phyloP scores from a whole-genome alignment of 2,113 vertebrate genomes.

The Melanostigma gelatinosum region DNA sequence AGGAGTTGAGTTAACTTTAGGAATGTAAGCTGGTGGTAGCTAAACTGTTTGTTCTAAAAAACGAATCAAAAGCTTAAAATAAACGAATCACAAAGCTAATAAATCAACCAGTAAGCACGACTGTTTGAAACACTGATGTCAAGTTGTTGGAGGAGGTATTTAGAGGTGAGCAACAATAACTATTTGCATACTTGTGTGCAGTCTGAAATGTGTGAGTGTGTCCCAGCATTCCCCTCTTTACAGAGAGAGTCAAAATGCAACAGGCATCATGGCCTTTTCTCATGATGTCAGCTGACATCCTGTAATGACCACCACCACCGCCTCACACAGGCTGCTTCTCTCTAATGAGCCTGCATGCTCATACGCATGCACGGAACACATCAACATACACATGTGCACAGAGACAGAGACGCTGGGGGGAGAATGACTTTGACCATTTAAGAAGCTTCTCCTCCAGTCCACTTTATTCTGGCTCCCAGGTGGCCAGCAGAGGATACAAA shows the following conservation, averaged over 20 bases:
- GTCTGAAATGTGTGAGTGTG: background rate
- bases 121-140: background rate
- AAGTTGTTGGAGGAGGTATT: background rate
- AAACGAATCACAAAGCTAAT: background rate
- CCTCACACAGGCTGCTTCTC: background rate
- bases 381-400: background rate
- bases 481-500: constrained; percentile 43
- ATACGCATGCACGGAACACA: constrained; percentile 9
- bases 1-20: no score
- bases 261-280: constrained; percentile 8
- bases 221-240: background rate
- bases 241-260: background rate
- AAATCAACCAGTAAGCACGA: background rate
- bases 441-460: constrained; percentile 31
- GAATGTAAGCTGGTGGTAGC: no score
- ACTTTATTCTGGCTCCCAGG: constrained; percentile 42
- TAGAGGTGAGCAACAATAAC: background rate
- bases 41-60: no score
- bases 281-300: constrained; percentile 13
- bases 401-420: background rate
- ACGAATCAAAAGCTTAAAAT: background rate
- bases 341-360: constrained; percentile 9
- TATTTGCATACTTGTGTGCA: background rate
- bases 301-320: constrained; percentile 1
- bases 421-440: constrained; percentile 34